Evolutionary conservation across 2,797 vertebrate species (phyloP).

Genomic region (Malacoctenus gilli): DNA sequence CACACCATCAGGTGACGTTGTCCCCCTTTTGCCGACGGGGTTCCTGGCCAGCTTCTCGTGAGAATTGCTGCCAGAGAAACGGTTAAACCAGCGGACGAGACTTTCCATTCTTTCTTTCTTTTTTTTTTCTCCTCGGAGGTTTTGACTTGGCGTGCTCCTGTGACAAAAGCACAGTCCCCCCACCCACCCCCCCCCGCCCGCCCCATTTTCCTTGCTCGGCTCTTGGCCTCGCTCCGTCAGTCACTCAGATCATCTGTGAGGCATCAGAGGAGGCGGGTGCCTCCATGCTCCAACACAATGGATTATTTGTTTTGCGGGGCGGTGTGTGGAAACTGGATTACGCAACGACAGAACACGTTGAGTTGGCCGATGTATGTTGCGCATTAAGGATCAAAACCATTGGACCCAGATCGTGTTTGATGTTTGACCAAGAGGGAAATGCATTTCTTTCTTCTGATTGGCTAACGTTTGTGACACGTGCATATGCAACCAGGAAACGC

Average conservation of each 20-base stretch:
- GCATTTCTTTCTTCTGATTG: constrained; percentile 8
- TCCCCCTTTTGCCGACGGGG: background rate
- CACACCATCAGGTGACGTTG: constrained; percentile 9
- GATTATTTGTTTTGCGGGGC: constrained; percentile 45
- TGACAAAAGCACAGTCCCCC: constrained; percentile 47
- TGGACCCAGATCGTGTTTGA: constrained; percentile 20
- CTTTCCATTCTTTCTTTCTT: constrained; percentile 63
- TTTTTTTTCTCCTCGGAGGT: constrained; percentile 26
- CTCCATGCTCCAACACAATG: constrained; percentile 48
- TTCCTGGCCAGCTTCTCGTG: no score
- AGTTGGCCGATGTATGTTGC: constrained; percentile 3
- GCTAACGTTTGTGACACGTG: constrained; percentile 10
- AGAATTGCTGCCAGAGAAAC: constrained; percentile 29
- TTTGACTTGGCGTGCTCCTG: constrained; percentile 43
- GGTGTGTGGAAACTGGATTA: constrained; percentile 33
- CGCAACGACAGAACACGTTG: constrained; percentile 22
- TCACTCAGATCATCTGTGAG: constrained; percentile 27
- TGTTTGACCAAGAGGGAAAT: constrained; percentile 6
- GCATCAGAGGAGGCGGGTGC: constrained; percentile 12
- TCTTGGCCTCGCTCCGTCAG: constrained; percentile 36
- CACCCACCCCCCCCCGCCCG: no score
- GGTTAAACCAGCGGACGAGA: constrained; percentile 48
- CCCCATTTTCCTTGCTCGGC: constrained; percentile 41
- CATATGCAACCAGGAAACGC: background rate
- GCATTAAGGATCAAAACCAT: background rate